Evolutionary conservation across 2,888 invertebrate genomes (phyloP).

Genomic region (Blomia tropicalis): DNA sequence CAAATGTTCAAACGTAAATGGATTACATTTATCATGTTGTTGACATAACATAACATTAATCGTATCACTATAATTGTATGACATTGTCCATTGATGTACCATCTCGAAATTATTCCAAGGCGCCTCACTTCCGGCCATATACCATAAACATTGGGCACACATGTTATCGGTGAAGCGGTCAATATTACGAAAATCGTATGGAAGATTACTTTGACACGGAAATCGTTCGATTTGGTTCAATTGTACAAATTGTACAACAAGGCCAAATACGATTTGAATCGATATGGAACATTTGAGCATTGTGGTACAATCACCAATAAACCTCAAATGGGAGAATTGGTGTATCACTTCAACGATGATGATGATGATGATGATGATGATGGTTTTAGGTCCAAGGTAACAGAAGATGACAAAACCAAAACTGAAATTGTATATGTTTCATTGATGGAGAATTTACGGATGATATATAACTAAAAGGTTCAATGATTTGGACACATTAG

Average conservation of each 20-base stretch:
- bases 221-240: no score
- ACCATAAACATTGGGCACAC: conserved; percentile 26
- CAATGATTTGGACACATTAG: no score
- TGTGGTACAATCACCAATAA: no score
- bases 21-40: conserved; percentile 1
- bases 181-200: conserved; percentile 18
- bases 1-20: conserved; percentile 11
- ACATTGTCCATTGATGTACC: conserved; percentile 19
- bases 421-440: no score
- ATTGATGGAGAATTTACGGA: no score
- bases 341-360: background rate
- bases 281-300: no score
- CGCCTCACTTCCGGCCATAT: conserved; percentile 22
- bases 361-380: background rate
- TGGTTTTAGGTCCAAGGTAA: background rate
- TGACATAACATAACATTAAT: conserved; percentile 16
- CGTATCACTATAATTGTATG: conserved; percentile 19
- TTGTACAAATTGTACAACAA: no score
- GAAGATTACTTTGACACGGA: conserved; percentile 20
- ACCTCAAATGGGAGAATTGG: no score
- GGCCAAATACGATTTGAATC: no score
- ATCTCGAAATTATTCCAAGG: conserved; percentile 11
- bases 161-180: conserved; percentile 23
- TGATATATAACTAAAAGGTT: no score
- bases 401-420: background rate